Conservation (phyloP, 2,113 vertebrate genomes). For the Drymodes brunneopygia region DNA sequence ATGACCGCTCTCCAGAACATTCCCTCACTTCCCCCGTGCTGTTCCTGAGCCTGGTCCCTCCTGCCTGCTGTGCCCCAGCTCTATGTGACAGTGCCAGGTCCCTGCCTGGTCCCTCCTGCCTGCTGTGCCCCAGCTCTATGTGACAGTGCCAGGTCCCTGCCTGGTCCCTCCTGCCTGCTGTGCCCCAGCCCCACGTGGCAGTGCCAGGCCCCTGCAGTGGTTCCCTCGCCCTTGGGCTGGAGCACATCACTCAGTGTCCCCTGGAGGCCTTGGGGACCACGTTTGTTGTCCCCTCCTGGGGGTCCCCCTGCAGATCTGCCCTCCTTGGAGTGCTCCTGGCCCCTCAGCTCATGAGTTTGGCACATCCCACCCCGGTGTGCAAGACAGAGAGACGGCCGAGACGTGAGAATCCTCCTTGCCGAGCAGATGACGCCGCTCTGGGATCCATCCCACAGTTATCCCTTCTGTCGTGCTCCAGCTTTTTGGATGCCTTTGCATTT, state of each 20-base stretch:
- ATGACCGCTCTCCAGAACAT: background rate
- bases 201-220: rapidly evolving
- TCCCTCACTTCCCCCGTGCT: background rate
- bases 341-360: background rate
- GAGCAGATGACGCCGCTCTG: background rate
- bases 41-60: background rate
- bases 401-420: background rate
- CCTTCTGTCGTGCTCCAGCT: constrained; percentile 43
- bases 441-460: background rate
- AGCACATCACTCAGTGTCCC: rapidly evolving
- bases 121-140: background rate
- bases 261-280: background rate
- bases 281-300: rapidly evolving
- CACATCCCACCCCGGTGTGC: background rate
- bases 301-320: rapidly evolving
- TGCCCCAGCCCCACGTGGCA: background rate
- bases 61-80: background rate
- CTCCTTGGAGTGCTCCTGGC: background rate
- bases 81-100: background rate
- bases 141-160: background rate
- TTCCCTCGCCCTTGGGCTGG: background rate
- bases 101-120: background rate
- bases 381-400: background rate
- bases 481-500: constrained; percentile 41
- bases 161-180: background rate